Evolutionary conservation across 2,113 vertebrate genomes (phyloP).

Genomic region (Malurus cyaneus): DNA sequence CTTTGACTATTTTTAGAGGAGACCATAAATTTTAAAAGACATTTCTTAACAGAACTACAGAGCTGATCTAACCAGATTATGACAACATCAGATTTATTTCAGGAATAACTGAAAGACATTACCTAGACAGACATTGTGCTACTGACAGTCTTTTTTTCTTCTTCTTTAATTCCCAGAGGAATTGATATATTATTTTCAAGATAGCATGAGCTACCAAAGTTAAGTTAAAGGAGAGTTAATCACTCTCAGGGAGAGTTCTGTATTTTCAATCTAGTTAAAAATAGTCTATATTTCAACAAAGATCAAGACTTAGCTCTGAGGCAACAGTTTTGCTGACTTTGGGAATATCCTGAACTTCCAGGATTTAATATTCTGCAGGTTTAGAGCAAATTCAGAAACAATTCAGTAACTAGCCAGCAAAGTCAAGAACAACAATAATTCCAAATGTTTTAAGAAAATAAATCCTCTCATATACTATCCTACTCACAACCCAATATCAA

Average conservation of each 20-base stretch:
- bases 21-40: neutral
- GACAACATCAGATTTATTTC: neutral
- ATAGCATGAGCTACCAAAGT: neutral
- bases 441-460: neutral
- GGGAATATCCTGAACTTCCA: neutral
- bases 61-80: neutral
- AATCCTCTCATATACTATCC: neutral
- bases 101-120: neutral
- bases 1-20: neutral
- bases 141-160: neutral
- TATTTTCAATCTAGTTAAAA: neutral
- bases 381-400: neutral
- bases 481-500: neutral
- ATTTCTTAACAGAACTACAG: neutral
- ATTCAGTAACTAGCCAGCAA: neutral
- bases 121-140: neutral
- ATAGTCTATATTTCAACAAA: neutral
- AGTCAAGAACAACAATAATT: neutral
- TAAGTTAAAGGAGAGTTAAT: neutral
- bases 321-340: neutral
- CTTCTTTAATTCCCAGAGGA: neutral
- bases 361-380: neutral
- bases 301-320: neutral
- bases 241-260: neutral
- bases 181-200: neutral